phyloP scores from a whole-genome alignment of 2,888 invertebrate species.

The Mesodorylaimus sp. region DNA sequence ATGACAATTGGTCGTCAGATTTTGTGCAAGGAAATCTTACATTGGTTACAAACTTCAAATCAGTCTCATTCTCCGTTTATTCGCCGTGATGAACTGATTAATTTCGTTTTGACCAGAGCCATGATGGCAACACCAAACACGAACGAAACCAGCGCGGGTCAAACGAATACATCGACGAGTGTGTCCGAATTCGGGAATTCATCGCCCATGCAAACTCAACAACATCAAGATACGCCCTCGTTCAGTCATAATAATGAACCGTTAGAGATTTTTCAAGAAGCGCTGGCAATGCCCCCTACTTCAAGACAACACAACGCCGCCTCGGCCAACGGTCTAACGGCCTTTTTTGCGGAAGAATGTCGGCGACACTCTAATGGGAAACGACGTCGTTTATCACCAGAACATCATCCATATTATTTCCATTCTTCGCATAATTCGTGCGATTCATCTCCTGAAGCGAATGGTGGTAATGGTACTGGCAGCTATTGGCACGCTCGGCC shows the following conservation, averaged over 20 bases:
- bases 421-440: too few relatives aligned
- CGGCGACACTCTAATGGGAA: slow-evolving; percentile 1
- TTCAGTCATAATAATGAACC: not conserved
- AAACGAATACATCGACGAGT: not conserved
- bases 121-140: not conserved
- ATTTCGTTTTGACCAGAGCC: not conserved
- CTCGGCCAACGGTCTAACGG: not conserved
- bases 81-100: not conserved
- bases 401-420: too few relatives aligned
- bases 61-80: not conserved
- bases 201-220: not conserved
- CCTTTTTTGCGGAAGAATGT: slow-evolving; percentile 2
- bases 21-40: not conserved
- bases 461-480: too few relatives aligned
- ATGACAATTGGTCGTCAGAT: not conserved
- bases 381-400: too few relatives aligned
- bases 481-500: too few relatives aligned
- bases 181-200: not conserved
- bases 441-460: too few relatives aligned
- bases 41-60: not conserved
- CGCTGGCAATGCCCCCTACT: not conserved
- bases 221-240: not conserved
- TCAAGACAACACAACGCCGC: too few relatives aligned
- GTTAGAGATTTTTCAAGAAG: not conserved
- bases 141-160: not conserved